Base-by-base conservation (phyloP, 1,140 invertebrate species). In the Heliconius himera region DNA sequence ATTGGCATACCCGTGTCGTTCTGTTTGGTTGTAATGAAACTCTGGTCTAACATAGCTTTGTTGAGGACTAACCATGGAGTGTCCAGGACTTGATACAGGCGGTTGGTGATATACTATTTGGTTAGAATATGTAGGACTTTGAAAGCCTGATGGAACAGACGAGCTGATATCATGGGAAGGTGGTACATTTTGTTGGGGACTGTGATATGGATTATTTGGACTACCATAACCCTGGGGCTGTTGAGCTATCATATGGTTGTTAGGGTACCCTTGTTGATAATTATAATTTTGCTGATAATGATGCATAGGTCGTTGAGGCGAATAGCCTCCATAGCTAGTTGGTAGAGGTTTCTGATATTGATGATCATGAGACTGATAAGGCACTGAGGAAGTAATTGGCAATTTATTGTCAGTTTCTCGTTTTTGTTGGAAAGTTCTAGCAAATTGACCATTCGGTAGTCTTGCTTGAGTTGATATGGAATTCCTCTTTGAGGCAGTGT, bases 341-440 rank as follows among this genome's bases (percentile, higher is more conserved):
- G 89, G 84, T 56, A 82, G 78, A 2, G 91, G 90, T 84, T 95
- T 95, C 73, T 95, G 94, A 80, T 95, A 95, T 73, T 94, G 93
- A 81, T 95, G 94, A 81, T 95, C 94, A 70, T 94, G 90, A 49
- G 93, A 88, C 49, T 90, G 87, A 83, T 92, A 94, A 82, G 93
- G 87, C 83, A 88, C 87, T 77, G 89, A 78, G 76, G 88, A 83
- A 54, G 88, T 79, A 33, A 83, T 49, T 13, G 54, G 77, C 36
- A 82, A 49, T 82, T 91, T 92, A 46, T 78, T 85, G 74, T 94
- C 90, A 8, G 87, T 56, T 72, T 91, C 88, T 8, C 88, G 87
- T 83, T 91, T 93, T 26, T 90, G 87, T 29, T 85, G 84, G 73
- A 86, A 90, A 4, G 77, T 85, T 83, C 91, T 89, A n/a, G 90